Evolutionary conservation across 2,888 invertebrate genomes (phyloP), one percentile per base, ranked within the genome.

Genomic region (Cheilosia impressa): DNA sequence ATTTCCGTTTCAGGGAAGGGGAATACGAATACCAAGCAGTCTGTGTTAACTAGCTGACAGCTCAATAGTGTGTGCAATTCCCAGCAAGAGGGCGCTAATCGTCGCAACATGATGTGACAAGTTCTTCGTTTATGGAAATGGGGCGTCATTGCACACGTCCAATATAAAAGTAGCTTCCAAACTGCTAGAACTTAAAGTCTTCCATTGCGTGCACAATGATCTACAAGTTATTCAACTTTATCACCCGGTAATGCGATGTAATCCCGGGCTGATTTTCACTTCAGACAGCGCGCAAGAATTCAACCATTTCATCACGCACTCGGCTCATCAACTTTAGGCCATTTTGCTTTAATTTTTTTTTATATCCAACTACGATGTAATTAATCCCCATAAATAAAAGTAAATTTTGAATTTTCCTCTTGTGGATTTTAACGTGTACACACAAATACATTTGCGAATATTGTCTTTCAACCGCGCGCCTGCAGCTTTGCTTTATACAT

Each of bases 381-480:
- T 83, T 78, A 83, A 83, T 78, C 43, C 41, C 63, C 66, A 81
- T 72, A 71, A 77, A 77, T 77, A 58, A 45, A 60, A 72, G 58
- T 71, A 34, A 85, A 53, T 80, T 84, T 65, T 41, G 31, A 65
- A 69, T 79, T 68, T 22, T 41, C n/a, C 17, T 52, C 53, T 77
- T 34, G 19, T 71, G 38, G 19, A 10, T 38, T 52, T 50, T 55
- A 47, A 60, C 34, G 50, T 53, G 41, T 72, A 43, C n/a, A 63
- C n/a, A 13, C 27, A 22, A 13, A 52, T 22, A 13, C 50, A 22
- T 22, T 22, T 53, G 50, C 50, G 57, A 71, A 65, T 50, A 63
- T 19, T 79, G 71, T 58, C 73, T 73, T 53, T 71, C 58, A 58
- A 27, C 43, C 22, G 65, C 13, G 55, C n/a, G 79, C 69, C 52